Percentiles rank a stretch among this genome's conserved stretches.
Conservation (phyloP, 2,113 vertebrate species). For the Pygathrix nemaeus region DNA sequence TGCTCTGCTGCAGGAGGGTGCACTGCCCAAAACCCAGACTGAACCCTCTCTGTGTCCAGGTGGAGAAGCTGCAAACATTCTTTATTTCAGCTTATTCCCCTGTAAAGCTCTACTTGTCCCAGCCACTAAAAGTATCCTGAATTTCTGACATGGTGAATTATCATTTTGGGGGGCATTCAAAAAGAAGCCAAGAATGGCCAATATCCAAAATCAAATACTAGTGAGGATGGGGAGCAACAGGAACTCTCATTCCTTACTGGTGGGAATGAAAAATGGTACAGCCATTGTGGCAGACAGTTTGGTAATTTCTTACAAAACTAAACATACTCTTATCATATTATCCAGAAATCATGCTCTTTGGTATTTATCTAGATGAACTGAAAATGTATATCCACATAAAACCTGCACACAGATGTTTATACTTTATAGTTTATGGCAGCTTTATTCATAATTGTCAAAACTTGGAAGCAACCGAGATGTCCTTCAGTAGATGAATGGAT, state of each 20-base stretch:
- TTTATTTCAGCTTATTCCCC: neutral
- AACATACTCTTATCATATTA: neutral
- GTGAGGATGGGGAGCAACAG: neutral
- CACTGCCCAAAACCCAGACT: neutral
- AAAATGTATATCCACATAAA: neutral
- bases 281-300: neutral
- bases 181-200: neutral
- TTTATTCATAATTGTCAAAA: slow-evolving; percentile 23
- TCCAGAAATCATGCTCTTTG: neutral
- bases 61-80: neutral
- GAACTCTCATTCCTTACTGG: neutral
- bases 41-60: neutral
- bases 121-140: neutral
- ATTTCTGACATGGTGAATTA: slow-evolving; percentile 16
- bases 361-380: neutral
- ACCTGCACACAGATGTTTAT: neutral
- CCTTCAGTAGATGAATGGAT: neutral
- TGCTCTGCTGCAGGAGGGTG: neutral
- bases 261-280: neutral
- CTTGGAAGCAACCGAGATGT: slow-evolving; percentile 4
- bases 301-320: neutral
- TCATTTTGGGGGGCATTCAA: neutral
- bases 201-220: neutral
- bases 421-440: neutral
- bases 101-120: neutral